Evolutionary conservation across 2,797 vertebrate species (phyloP), one percentile per base, ranked within the genome.

Genomic region (Masticophis lateralis): DNA sequence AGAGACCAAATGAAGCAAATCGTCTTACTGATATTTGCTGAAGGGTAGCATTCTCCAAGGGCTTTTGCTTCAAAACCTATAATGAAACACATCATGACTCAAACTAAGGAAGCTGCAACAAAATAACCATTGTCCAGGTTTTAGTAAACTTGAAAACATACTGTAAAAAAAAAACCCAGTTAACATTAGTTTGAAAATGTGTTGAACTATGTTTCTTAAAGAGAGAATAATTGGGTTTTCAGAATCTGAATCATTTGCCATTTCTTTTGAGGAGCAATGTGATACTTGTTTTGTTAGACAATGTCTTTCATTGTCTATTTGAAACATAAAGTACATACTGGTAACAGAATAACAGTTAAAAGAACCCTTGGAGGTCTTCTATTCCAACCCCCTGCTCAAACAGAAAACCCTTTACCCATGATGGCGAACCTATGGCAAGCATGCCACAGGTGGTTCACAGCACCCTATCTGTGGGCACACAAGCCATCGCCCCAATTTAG

Each of bases 1-100:
- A 99, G 94, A 99, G 98, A 97, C 98, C 98, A 98, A 99, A 99
- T 0, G 98, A 98, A 93, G 99, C 97, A 63, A 99, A 99, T 96
- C 99, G 98, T 97, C 99, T 98, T 47, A 99, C 98, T 90, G 99
- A 99, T 88, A 98, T 98, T 95, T 98, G 98, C 90, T 98, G 98
- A 95, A 99, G 97, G 96, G 98, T 98, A 0, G 97, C 96, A 95
- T 97, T 98, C 95, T 99, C 98, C 94, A 98, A 94, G 94, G 98
- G 98, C 95, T 99, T 99, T 95, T 98, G 98, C 95, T 98, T 98
- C 96, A 99, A 95, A 96, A 99, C 99, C 99, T 99, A 97, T 18
- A 96, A 97, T 97, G 96, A 87, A 66, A 97, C 96, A 37, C 2
- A 74, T 37, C 16, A 28, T 27, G 89, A 83, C 63, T 94, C 90